These are phyloP conservation scores for Achroia grisella DNA, from an alignment of 1,140 invertebrate genomes.

Conservation along the genomic window DNA sequence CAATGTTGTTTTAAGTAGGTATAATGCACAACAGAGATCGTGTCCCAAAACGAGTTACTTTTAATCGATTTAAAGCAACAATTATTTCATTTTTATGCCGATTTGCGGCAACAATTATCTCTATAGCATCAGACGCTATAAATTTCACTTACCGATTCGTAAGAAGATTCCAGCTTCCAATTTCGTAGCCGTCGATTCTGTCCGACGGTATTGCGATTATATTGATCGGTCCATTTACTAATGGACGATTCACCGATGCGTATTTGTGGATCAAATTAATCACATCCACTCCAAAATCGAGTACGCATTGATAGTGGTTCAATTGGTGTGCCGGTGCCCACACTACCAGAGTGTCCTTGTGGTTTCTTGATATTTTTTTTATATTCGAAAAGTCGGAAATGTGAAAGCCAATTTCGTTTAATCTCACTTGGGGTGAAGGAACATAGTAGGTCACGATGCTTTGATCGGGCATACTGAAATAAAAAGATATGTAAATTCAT, in stretches of 20 bases:
- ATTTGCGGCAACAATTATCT: too few species aligned
- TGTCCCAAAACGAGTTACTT: too few species aligned
- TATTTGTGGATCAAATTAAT: slow-evolving; percentile 49
- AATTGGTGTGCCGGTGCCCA: slow-evolving; percentile 42
- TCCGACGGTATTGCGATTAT: slow-evolving; percentile 39
- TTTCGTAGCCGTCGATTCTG: slow-evolving; percentile 44
- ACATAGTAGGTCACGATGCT: slow-evolving; percentile 42
- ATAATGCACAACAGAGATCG: too few species aligned
- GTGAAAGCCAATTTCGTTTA: slow-evolving; percentile 53
- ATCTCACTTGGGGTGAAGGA: slow-evolving; percentile 46
- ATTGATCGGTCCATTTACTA: slow-evolving; percentile 54
- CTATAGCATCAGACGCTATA: too few species aligned
- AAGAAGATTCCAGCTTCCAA: slow-evolving; percentile 55
- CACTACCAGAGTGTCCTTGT: slow-evolving; percentile 41
- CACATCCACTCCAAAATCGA: slow-evolving; percentile 38
- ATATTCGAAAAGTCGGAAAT: slow-evolving; percentile 38
- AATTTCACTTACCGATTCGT: slow-evolving; percentile 44
- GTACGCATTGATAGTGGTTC: slow-evolving; percentile 34
- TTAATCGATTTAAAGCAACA: too few species aligned
- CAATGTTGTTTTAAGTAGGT: too few species aligned
- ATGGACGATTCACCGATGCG: slow-evolving; percentile 27
- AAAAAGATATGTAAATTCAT: too few species aligned
- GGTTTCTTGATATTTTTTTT: slow-evolving; percentile 17
- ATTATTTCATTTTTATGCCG: too few species aligned
- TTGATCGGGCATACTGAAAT: slow-evolving; percentile 32